phyloP scores from a whole-genome alignment of 1,140 invertebrate species.

The Papilio dardanus region DNA sequence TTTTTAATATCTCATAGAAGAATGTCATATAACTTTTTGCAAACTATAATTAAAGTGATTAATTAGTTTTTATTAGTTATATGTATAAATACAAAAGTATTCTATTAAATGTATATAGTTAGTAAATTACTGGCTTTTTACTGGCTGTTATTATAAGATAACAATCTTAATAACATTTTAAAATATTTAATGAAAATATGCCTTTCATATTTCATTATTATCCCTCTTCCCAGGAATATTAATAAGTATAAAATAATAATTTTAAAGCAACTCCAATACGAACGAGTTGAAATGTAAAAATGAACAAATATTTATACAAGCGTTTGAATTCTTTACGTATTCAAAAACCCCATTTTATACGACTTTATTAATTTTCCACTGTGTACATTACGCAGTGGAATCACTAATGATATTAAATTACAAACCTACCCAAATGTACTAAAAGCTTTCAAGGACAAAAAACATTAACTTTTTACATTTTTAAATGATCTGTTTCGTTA shows the following conservation, averaged over 20 bases:
- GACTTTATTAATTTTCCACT: constrained; percentile 4
- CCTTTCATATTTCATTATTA: neutral
- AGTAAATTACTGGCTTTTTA: no score
- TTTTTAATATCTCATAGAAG: constrained; percentile 10
- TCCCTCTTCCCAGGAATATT: neutral
- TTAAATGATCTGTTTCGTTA: no score
- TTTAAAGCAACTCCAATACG: constrained; percentile 2
- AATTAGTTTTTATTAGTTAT: neutral
- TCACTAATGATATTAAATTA: constrained; percentile 7
- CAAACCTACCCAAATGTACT: neutral
- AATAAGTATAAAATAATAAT: constrained; percentile 3
- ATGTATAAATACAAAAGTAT: neutral
- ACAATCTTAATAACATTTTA: neutral
- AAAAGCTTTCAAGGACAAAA: neutral
- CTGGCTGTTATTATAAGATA: neutral
- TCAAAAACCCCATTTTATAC: constrained; percentile 1
- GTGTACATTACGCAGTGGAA: constrained; percentile 2
- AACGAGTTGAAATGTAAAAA: constrained; percentile 6
- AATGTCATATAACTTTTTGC: neutral
- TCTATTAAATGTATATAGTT: no score
- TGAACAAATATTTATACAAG: constrained; percentile 15
- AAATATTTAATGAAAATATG: neutral
- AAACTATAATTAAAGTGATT: neutral
- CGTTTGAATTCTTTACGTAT: constrained; percentile 4
- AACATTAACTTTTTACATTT: no score